Evolutionary conservation across 2,888 invertebrate species (phyloP).

Genomic region (Ormyrus labotus): DNA sequence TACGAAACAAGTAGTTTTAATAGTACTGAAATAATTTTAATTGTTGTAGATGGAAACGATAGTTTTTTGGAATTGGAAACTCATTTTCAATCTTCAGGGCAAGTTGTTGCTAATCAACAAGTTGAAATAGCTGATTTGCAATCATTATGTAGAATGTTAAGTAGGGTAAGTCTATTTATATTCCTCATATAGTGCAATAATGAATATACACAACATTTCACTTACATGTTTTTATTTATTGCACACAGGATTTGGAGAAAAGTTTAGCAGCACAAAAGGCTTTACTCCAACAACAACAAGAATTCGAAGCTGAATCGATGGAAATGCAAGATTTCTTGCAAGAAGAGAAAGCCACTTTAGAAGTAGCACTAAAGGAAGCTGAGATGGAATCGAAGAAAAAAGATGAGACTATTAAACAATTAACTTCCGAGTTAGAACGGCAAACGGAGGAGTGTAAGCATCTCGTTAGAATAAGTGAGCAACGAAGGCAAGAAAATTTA

Average conservation of each 20-base stretch:
- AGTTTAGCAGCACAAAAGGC: slow-evolving; percentile 83
- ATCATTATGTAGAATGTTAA: slow-evolving; percentile 83
- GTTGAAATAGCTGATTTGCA: slow-evolving; percentile 85
- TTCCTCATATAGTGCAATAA: not conserved
- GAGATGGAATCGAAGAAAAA: slow-evolving; percentile 79
- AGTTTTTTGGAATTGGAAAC: slow-evolving; percentile 87
- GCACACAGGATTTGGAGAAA: slow-evolving; percentile 81
- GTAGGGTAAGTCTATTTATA: slow-evolving; percentile 78
- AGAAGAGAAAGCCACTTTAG: slow-evolving; percentile 88
- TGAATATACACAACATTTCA: not conserved
- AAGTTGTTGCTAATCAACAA: slow-evolving; percentile 85
- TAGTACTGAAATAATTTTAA: slow-evolving; percentile 14
- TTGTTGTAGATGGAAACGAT: slow-evolving; percentile 78
- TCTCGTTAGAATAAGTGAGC: slow-evolving; percentile 87
- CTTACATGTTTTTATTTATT: not conserved
- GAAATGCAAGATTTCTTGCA: slow-evolving; percentile 93
- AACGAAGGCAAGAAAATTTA: slow-evolving; percentile 84
- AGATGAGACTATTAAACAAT: slow-evolving; percentile 74
- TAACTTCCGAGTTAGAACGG: slow-evolving; percentile 79
- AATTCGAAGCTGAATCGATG: slow-evolving; percentile 86
- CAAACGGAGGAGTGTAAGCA: slow-evolving; percentile 88
- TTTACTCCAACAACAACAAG: slow-evolving; percentile 85
- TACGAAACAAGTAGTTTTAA: not conserved
- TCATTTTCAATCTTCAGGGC: slow-evolving; percentile 85
- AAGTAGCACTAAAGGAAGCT: slow-evolving; percentile 87